Evolutionary conservation across 2,113 vertebrate species (phyloP).

Genomic region (Chelonoidis abingdonii): DNA sequence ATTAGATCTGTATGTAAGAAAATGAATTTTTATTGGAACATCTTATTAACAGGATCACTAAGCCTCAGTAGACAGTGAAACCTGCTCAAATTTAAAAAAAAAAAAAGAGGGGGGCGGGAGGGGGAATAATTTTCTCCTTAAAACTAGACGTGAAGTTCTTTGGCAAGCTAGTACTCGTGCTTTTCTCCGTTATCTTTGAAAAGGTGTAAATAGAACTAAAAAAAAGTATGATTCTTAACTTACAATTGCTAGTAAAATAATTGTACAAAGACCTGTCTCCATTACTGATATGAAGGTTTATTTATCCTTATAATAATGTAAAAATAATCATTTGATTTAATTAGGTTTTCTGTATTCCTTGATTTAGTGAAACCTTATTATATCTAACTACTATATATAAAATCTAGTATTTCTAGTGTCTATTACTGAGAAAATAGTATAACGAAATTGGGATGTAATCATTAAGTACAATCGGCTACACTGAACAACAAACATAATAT

Average conservation of each 20-base stretch:
- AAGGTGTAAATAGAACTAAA: neutral
- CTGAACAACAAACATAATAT: neutral
- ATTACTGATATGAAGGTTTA: constrained; percentile 26
- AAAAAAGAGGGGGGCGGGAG: neutral
- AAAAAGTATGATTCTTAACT: constrained; percentile 1
- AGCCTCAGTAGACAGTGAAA: neutral
- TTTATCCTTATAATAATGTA: constrained; percentile 43
- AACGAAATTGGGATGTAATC: neutral
- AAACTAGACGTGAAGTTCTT: constrained; percentile 4
- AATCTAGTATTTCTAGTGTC: neutral
- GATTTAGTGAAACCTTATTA: neutral
- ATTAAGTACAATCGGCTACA: neutral
- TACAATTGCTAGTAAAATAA: constrained; percentile 46
- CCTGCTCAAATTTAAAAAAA: neutral
- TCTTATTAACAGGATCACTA: neutral
- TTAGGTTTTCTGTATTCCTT: constrained; percentile 15
- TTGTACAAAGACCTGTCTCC: constrained; percentile 7
- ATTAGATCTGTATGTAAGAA: constrained; percentile 26
- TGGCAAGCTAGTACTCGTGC: neutral
- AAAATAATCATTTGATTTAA: constrained; percentile 26
- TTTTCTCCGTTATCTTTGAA: constrained; percentile 19
- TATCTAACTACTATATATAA: neutral
- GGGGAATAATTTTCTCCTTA: neutral
- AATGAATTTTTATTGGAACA: constrained; percentile 31
- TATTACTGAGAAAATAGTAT: constrained; percentile 16